Evolutionary conservation across 2,797 vertebrate genomes (phyloP).

Genomic region (Chaunax sp.): DNA sequence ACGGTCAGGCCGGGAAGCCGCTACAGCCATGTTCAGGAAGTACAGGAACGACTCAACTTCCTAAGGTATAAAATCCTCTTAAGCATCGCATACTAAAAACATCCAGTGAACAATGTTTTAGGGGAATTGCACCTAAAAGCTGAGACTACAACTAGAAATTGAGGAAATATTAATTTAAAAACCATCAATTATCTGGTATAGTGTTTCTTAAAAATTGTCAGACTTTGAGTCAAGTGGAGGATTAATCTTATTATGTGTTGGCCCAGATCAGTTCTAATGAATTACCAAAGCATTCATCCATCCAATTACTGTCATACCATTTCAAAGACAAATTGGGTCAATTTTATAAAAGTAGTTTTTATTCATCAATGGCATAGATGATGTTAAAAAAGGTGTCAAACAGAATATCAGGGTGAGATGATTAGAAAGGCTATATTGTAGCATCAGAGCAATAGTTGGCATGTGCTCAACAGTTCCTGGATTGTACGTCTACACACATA

Average conservation of each 20-base stretch:
- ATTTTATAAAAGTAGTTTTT: neutral
- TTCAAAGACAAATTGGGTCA: neutral
- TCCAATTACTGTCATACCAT: neutral
- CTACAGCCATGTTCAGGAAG: conserved; percentile 99
- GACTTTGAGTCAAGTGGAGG: neutral
- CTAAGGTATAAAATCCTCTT: conserved; percentile 84
- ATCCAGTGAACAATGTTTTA: neutral
- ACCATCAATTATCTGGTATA: neutral
- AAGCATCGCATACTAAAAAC: neutral
- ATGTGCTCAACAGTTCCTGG: too few species aligned
- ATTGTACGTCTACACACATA: too few species aligned
- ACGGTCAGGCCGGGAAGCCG: conserved; percentile 97
- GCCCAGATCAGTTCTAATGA: neutral
- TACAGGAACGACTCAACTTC: conserved; percentile 98
- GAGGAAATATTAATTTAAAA: neutral
- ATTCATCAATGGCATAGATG: neutral
- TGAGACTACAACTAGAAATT: neutral
- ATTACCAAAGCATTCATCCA: neutral
- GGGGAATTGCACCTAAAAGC: neutral
- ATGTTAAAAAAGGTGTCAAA: neutral
- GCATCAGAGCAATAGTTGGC: too few species aligned
- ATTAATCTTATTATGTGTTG: neutral
- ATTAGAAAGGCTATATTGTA: too few species aligned
- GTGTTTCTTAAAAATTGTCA: neutral
- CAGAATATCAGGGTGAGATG: too few species aligned